A percentile compares a stretch with the other conserved stretches of the same genome.
Conservation (phyloP, 2,797 vertebrate genomes). For the Cossypha polioptera region DNA sequence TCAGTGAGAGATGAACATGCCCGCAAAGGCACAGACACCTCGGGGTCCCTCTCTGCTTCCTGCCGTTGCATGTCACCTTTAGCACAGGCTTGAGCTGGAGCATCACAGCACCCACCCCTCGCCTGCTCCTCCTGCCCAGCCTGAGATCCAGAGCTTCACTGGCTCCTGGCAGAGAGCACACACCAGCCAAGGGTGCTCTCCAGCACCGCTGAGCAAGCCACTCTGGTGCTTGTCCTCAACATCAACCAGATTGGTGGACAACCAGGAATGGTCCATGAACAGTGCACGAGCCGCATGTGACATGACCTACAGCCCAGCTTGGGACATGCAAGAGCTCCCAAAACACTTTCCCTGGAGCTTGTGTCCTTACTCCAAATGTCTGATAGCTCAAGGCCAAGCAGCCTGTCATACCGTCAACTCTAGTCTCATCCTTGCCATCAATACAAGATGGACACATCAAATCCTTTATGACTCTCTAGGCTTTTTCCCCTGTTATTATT, state of each 20-base stretch:
- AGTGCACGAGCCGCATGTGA: accelerated
- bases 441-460: neutral
- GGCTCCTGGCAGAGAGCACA: neutral
- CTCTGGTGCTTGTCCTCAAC: neutral
- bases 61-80: neutral
- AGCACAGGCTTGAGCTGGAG: accelerated
- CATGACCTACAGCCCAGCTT: neutral
- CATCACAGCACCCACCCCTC: accelerated
- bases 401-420: constrained; percentile 13
- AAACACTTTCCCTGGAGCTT: neutral
- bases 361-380: neutral
- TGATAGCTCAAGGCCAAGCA: neutral
- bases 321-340: neutral
- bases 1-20: neutral
- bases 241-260: neutral
- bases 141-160: neutral
- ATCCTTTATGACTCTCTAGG: neutral
- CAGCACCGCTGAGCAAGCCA: neutral
- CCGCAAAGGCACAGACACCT: neutral
- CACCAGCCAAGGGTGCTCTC: neutral
- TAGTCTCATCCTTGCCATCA: neutral
- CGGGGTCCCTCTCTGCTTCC: neutral
- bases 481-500: neutral
- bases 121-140: neutral
- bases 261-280: accelerated